These are phyloP conservation scores for Rhinogobius similis DNA, from an alignment of 2,113 vertebrate genomes.

Conservation along the genomic window DNA sequence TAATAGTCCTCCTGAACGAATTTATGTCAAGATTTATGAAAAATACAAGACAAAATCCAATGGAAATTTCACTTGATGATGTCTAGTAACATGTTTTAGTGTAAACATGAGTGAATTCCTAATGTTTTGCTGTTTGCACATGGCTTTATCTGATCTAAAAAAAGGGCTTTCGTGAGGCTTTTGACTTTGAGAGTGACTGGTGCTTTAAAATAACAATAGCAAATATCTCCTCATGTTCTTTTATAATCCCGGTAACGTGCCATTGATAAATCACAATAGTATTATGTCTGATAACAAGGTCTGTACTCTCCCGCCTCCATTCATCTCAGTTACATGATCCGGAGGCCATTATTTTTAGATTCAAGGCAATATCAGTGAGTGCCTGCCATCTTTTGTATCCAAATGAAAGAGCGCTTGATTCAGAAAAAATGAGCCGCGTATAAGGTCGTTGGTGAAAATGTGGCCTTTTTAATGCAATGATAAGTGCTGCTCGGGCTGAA, in stretches of 20 bases:
- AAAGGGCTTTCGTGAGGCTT: no score
- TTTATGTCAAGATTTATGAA: no score
- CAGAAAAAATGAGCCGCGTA: neutral
- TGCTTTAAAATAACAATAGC: neutral
- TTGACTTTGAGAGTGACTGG: no score
- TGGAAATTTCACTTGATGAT: no score
- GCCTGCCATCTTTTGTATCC: constrained; percentile 1
- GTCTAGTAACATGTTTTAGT: no score
- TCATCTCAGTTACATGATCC: neutral
- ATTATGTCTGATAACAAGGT: neutral
- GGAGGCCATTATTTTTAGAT: neutral
- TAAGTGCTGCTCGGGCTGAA: neutral
- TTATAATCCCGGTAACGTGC: neutral
- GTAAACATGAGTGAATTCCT: no score
- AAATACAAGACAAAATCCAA: no score
- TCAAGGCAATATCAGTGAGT: neutral
- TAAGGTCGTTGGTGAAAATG: constrained; percentile 1
- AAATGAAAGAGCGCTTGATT: neutral
- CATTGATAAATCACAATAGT: neutral
- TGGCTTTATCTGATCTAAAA: no score
- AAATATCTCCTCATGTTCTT: neutral
- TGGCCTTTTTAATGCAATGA: neutral
- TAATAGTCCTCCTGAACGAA: no score
- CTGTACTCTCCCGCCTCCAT: neutral
- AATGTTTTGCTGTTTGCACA: no score